Percentiles rank a stretch among this genome's conserved stretches.
Conservation (phyloP, 2,797 vertebrate genomes). For the Hyperoplus lanceolatus region DNA sequence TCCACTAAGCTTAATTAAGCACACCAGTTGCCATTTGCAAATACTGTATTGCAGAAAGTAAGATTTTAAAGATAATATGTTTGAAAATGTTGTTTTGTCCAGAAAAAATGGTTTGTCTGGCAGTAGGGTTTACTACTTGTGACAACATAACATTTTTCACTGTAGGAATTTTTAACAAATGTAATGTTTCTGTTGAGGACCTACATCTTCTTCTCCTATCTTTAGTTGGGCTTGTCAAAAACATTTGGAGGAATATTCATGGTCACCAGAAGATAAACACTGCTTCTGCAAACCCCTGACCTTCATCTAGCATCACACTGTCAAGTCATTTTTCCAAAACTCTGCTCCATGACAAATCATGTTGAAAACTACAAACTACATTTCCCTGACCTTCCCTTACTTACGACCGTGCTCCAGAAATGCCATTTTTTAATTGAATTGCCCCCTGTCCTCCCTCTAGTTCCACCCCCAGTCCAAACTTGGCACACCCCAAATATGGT, state of each 20-base stretch:
- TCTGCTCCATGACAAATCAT: background rate
- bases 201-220: too few species aligned
- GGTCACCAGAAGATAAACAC: background rate
- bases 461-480: background rate
- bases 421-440: background rate
- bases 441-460: background rate
- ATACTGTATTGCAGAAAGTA: background rate
- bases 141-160: background rate
- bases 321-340: background rate
- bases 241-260: background rate
- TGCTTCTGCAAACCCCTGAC: background rate
- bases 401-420: too few species aligned
- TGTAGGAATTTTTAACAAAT: background rate
- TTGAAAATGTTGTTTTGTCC: background rate
- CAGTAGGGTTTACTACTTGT: background rate
- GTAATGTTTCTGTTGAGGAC: background rate
- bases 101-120: background rate
- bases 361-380: background rate
- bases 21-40: background rate
- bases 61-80: background rate
- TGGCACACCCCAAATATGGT: background rate
- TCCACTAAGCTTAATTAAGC: background rate
- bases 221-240: too few species aligned
- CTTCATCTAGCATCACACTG: too few species aligned
- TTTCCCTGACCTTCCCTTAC: background rate